A percentile compares a stretch with the other conserved stretches of the same genome.
Evolutionary conservation across 2,113 vertebrate species (phyloP).

Genomic region (Onychostruthus taczanowskii): DNA sequence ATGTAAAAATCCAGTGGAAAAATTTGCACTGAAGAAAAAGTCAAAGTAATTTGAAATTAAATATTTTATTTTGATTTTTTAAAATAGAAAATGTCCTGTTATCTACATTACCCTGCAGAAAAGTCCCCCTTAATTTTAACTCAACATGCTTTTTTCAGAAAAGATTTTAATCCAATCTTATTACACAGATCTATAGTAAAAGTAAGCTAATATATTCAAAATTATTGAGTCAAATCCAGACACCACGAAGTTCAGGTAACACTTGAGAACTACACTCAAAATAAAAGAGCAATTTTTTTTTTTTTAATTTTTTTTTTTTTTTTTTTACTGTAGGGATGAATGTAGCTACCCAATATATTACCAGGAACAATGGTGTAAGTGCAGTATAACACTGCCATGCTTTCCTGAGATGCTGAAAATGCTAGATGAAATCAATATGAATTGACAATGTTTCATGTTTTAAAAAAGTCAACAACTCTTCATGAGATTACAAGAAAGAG

Average conservation of each 20-base stretch:
- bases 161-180: not conserved
- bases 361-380: not conserved
- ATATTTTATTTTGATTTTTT: not conserved
- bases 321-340: not conserved
- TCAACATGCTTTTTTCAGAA: not conserved
- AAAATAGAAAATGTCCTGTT: not conserved
- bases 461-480: not conserved
- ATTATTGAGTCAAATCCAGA: not conserved
- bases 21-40: not conserved
- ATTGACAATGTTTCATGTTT: accelerated
- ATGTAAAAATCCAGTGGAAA: not conserved
- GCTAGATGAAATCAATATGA: not conserved
- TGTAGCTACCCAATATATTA: accelerated
- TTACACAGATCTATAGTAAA: not conserved
- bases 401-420: not conserved
- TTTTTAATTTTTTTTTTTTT: no score
- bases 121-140: not conserved
- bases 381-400: not conserved
- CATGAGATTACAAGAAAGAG: not conserved
- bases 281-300: no score
- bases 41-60: not conserved
- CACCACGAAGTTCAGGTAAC: not conserved
- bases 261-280: not conserved
- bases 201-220: not conserved
- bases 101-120: not conserved